Percentiles rank a stretch among this genome's conserved stretches.
Evolutionary conservation across 2,797 vertebrate species (phyloP).

Genomic region (Chelon auratus): DNA sequence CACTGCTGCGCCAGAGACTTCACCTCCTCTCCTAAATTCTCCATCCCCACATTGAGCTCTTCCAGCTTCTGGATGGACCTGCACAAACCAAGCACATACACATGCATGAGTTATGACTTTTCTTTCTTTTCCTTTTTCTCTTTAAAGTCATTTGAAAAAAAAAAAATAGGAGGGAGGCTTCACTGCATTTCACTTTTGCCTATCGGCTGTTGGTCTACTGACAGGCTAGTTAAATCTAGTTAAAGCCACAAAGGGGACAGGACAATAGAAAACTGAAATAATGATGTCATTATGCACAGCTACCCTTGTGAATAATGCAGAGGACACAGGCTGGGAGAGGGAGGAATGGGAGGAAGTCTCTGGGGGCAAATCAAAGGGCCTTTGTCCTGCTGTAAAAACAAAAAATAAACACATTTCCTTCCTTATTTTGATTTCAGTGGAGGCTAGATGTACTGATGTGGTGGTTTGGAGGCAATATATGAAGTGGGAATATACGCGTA

Average conservation of each 20-base stretch:
- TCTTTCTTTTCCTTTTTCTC: neutral
- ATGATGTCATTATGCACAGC: slow-evolving; percentile 60
- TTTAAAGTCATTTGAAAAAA: neutral
- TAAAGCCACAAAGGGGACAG: slow-evolving; percentile 22
- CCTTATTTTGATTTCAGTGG: neutral
- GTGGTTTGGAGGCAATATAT: slow-evolving; percentile 1
- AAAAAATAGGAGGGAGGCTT: neutral
- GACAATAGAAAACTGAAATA: slow-evolving; percentile 53
- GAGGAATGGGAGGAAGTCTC: slow-evolving; percentile 34
- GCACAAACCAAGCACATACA: slow-evolving; percentile 15
- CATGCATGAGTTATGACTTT: neutral
- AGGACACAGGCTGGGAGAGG: slow-evolving; percentile 22
- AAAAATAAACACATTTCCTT: neutral
- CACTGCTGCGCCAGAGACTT: slow-evolving; percentile 90
- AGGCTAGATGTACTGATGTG: neutral
- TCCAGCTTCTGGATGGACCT: slow-evolving; percentile 98
- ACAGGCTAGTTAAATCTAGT: slow-evolving; percentile 20
- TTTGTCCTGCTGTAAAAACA: slow-evolving; percentile 51
- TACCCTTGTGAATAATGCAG: slow-evolving; percentile 70
- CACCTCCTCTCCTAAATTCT: slow-evolving; percentile 91
- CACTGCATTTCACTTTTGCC: neutral
- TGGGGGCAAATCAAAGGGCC: slow-evolving; percentile 56
- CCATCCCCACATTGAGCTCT: slow-evolving; percentile 97
- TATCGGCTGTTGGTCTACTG: neutral
- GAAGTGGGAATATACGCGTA: neutral